A percentile compares a stretch with the other conserved stretches of the same genome.
Conservation (phyloP, 2,797 vertebrate species). For the Diceros bicornis region DNA sequence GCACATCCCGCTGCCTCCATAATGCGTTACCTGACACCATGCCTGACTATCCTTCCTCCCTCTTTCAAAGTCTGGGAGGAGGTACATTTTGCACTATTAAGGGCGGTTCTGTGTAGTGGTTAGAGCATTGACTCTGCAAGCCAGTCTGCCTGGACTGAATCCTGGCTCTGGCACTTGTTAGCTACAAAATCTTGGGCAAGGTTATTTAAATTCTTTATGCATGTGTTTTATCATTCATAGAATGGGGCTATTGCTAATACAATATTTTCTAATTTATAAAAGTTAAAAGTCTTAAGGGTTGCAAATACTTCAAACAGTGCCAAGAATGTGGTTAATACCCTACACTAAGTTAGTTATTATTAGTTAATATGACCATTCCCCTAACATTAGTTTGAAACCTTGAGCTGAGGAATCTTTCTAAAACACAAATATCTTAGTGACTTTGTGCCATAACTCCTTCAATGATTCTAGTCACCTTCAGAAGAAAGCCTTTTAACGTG, state of each 20-base stretch:
- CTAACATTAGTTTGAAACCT: not conserved
- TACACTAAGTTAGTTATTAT: not conserved
- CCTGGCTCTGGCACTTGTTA: not conserved
- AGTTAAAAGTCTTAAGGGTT: not conserved
- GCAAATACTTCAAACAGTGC: not conserved
- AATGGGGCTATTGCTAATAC: not conserved
- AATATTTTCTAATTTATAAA: not conserved
- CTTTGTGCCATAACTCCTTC: not conserved
- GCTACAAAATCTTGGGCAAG: not conserved
- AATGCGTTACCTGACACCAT: not conserved
- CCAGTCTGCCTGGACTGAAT: not conserved
- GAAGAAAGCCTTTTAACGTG: not conserved
- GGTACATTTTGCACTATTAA: not conserved
- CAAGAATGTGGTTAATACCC: not conserved
- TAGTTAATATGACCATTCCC: not conserved
- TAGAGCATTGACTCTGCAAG: not conserved
- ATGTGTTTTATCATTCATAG: not conserved
- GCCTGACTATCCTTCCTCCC: not conserved
- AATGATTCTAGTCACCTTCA: not conserved
- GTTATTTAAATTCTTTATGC: not conserved
- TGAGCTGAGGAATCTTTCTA: not conserved
- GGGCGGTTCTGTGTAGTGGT: not conserved
- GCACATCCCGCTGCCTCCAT: rapidly evolving
- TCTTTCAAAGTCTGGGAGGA: not conserved
- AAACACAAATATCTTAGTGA: not conserved